Base-by-base conservation (phyloP, 53 echinoderm and acorn worm genomes). In the Mesocentrotus franciscanus region DNA sequence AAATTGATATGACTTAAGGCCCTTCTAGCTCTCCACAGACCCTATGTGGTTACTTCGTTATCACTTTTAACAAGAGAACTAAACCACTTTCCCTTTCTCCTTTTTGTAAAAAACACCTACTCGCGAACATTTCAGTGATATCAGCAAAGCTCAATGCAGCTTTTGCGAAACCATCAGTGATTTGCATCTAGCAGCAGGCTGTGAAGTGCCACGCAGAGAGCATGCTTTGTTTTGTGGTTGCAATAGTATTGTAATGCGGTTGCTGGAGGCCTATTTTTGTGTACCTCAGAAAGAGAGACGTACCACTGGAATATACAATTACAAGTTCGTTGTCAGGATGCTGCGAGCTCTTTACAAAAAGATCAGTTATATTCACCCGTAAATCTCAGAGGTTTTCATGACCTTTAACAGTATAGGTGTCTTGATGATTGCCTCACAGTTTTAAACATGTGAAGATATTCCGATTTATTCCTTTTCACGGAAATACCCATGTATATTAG, bases 171-270 rank as follows among this genome's bases (percentile, higher is more conserved):
- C 9, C 3, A 87, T 87, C 87, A 58, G 58, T 57, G 55, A 87
- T 58, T 57, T 57, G 24, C 24, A 87, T n/a, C 87, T 0, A 57
- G 26, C 58, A 26, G 12, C 57, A 81, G 17, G 20, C 17, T 17
- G 8, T 14, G 17, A 18, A 36, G 39, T 32, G 36, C 81, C 18
- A 5, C n/a, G 75, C 13, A 76, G 12, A 32, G n/a, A 39, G 75
- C 62, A 62, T 75, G 81, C 9, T 36, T 81, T 81, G 39, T 81
- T 81, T 36, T 81, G 81, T 36, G 81, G 81, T 81, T 81, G 16
- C 18, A 2, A 20, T 39, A 81, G 81, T 18, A n/a, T 39, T 39
- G 18, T 32, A 16, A 81, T 36, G 13, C 32, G n/a, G 10, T 32
- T 30, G 35, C 39, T 81, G 18, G 81, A 81, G 39, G 39, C 18